Conservation (phyloP, 2,797 vertebrate genomes). For the Sandelia bainsii region DNA sequence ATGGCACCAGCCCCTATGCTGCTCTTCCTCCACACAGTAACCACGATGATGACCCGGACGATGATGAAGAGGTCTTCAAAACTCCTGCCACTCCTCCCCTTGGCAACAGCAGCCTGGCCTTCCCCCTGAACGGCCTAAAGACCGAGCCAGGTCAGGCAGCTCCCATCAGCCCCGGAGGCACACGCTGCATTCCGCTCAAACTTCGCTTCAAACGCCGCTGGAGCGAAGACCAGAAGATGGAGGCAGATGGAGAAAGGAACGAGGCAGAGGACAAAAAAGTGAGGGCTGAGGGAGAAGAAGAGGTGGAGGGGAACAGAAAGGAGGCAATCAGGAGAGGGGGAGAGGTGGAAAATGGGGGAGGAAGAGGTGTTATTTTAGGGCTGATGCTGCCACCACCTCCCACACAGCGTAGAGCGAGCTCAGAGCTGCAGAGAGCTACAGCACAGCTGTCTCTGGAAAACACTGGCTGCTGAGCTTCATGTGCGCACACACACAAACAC, state of each 20-base stretch:
- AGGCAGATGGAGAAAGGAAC: constrained; percentile 86
- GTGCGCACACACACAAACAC: background rate
- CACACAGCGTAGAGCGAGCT: constrained; percentile 86
- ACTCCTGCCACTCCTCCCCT: constrained; percentile 85
- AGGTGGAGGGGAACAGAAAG: constrained; percentile 31
- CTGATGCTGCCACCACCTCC: constrained; percentile 74
- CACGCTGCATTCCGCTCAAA: constrained; percentile 92
- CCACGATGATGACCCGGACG: constrained; percentile 69
- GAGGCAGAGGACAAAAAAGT: constrained; percentile 87
- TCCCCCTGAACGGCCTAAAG: constrained; percentile 78
- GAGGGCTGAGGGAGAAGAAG: constrained; percentile 68
- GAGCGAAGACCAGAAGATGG: constrained; percentile 93
- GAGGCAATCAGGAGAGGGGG: constrained; percentile 33
- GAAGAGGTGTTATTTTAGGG: constrained; percentile 62
- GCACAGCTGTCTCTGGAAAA: constrained; percentile 93
- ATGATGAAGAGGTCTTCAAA: constrained; percentile 93
- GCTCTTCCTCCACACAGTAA: constrained; percentile 29
- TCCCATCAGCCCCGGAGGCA: constrained; percentile 80
- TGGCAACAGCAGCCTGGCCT: constrained; percentile 30
- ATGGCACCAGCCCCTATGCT: constrained; percentile 20
- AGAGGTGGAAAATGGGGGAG: constrained; percentile 58
- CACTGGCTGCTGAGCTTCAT: constrained; percentile 85
- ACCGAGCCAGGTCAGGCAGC: constrained; percentile 75
- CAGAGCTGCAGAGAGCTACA: constrained; percentile 92
- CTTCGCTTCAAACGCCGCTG: constrained; percentile 95